Conservation (phyloP, 1,140 invertebrate genomes). For the Leptopilina boulardi region DNA sequence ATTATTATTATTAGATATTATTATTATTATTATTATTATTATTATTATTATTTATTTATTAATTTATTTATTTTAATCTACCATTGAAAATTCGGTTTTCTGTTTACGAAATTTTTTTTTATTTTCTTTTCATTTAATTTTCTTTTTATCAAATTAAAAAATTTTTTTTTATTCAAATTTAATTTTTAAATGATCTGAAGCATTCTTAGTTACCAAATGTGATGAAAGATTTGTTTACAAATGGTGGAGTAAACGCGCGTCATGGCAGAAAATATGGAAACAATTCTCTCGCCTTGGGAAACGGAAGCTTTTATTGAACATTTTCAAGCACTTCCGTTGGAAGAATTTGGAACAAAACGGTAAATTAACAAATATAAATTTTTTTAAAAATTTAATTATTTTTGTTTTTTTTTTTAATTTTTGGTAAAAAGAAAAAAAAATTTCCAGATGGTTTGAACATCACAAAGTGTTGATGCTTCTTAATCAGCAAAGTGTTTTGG, state of each 20-base stretch:
- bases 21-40: too few relatives aligned
- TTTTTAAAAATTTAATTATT: slow-evolving; percentile 27
- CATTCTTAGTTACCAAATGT: neutral
- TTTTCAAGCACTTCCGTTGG: slow-evolving; percentile 70
- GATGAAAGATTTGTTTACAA: slow-evolving; percentile 66
- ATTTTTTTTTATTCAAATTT: neutral
- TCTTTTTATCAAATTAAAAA: neutral
- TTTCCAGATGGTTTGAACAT: slow-evolving; percentile 83
- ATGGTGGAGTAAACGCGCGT: slow-evolving; percentile 55
- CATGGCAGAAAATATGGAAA: slow-evolving; percentile 67
- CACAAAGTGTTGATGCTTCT: slow-evolving; percentile 86
- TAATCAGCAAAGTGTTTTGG: slow-evolving; percentile 87
- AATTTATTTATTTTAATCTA: too few relatives aligned
- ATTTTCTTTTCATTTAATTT: too few relatives aligned
- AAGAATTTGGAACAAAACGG: slow-evolving; percentile 75
- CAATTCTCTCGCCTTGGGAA: slow-evolving; percentile 75
- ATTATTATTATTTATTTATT: too few relatives aligned
- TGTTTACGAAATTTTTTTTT: too few relatives aligned
- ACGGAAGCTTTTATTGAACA: slow-evolving; percentile 75
- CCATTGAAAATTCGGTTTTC: too few relatives aligned
- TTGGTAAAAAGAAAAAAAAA: slow-evolving; percentile 36
- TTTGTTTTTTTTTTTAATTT: slow-evolving; percentile 3
- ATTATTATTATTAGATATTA: too few relatives aligned
- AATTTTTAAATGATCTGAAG: neutral
- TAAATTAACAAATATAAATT: slow-evolving; percentile 51